Evolutionary conservation across 2,797 vertebrate species (phyloP).

Genomic region (Enteromius unitaeniatus): DNA sequence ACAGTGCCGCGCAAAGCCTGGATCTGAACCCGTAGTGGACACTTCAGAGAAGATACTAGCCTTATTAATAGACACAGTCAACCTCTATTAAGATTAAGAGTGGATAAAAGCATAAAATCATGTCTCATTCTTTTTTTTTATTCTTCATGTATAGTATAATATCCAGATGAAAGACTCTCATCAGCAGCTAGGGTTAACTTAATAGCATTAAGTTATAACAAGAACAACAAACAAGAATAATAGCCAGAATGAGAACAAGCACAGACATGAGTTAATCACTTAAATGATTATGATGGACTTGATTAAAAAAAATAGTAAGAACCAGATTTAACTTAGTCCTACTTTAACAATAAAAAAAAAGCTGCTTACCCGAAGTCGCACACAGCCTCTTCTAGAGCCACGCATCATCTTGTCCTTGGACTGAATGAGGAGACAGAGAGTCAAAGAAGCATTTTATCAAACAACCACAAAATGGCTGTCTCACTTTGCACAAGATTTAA

Average conservation of each 20-base stretch:
- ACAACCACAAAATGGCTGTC: not conserved
- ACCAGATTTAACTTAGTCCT: not conserved
- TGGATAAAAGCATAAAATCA: not conserved
- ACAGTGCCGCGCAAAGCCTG: not conserved
- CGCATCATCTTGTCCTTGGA: conserved; percentile 99
- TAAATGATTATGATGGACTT: conserved; percentile 38
- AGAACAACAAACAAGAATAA: not conserved
- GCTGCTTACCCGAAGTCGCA: conserved; percentile 92
- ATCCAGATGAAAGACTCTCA: not conserved
- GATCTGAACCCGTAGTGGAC: not conserved
- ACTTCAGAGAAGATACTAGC: not conserved
- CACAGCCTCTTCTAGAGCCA: conserved; percentile 97
- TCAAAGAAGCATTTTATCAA: conserved; percentile 4
- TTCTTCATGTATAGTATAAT: not conserved
- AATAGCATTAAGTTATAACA: not conserved
- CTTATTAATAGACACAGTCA: not conserved
- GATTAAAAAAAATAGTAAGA: conserved; percentile 26
- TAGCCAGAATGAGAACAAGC: not conserved
- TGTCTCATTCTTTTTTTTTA: not conserved
- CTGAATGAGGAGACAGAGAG: conserved; percentile 75
- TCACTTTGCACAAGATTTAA: not conserved
- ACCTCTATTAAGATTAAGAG: not conserved
- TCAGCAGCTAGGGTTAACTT: not conserved
- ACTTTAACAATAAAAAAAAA: conserved; percentile 48
- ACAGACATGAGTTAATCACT: not conserved